phyloP scores from a whole-genome alignment of 35 echinoderm and acorn worm species.

The Apostichopus japonicus region DNA sequence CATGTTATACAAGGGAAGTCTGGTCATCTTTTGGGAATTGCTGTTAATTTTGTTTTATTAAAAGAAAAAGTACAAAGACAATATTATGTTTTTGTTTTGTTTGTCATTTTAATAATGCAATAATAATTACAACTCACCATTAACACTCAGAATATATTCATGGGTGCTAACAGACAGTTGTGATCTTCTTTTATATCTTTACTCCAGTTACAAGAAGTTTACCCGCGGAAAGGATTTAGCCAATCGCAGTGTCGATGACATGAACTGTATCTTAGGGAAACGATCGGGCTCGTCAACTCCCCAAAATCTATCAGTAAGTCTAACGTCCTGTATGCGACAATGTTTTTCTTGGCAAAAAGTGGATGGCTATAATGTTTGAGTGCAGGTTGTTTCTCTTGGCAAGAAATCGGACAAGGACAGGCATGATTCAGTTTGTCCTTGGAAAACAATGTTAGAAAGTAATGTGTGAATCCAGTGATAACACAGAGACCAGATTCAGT shows the following conservation, averaged over 20 bases:
- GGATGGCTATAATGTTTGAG: too few species aligned
- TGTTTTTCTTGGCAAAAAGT: neutral
- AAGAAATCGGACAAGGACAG: neutral
- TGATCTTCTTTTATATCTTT: neutral
- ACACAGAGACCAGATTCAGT: neutral
- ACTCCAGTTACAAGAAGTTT: constrained; percentile 73
- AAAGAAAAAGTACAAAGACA: too few species aligned
- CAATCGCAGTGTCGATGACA: constrained; percentile 51
- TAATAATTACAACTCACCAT: too few species aligned
- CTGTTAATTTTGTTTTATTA: too few species aligned
- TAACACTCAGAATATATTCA: too few species aligned
- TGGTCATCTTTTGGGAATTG: too few species aligned
- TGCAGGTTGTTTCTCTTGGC: too few species aligned
- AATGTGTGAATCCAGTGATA: neutral
- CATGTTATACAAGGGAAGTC: too few species aligned
- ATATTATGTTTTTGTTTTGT: too few species aligned
- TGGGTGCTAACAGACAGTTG: too few species aligned
- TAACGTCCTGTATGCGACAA: neutral
- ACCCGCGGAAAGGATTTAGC: constrained; percentile 64
- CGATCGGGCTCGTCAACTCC: constrained; percentile 36
- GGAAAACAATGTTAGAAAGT: neutral
- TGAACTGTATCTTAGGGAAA: constrained; percentile 64
- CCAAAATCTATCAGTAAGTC: constrained; percentile 3
- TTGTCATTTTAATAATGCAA: too few species aligned
- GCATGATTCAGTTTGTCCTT: too few species aligned